These are phyloP conservation scores for Brevimyrus niger DNA, from an alignment of 2,113 vertebrate species.

Conservation along the genomic window DNA sequence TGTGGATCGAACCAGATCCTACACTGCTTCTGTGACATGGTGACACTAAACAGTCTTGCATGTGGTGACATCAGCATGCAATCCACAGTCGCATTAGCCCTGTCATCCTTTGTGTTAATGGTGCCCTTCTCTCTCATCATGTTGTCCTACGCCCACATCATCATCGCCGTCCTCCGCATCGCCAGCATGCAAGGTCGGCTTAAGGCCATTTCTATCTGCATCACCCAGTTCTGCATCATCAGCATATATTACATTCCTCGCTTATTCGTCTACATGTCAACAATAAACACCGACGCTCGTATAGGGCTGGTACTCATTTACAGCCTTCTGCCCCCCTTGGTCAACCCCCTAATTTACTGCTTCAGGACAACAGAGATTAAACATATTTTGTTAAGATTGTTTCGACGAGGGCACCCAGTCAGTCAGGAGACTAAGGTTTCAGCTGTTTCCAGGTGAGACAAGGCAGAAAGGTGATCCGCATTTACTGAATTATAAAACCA, in stretches of 20 bases:
- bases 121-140: constrained; percentile 38
- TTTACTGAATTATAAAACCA: not conserved
- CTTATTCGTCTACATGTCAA: constrained; percentile 31
- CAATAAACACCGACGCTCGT: constrained; percentile 20
- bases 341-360: constrained; percentile 41
- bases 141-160: constrained; percentile 36
- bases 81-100: not conserved
- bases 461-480: not conserved
- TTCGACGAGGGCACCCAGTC: not conserved
- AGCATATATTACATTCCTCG: constrained; percentile 34
- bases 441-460: not conserved
- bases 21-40: constrained; percentile 33
- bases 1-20: constrained; percentile 36
- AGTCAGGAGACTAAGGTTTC: not conserved
- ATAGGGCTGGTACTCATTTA: constrained; percentile 36
- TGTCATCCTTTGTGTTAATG: constrained; percentile 37
- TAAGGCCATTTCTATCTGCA: constrained; percentile 42
- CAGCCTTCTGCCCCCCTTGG: constrained; percentile 40
- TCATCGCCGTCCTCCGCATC: constrained; percentile 35
- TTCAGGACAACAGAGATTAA: constrained; percentile 41
- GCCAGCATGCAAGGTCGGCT: constrained; percentile 30
- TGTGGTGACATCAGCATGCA: constrained; percentile 18
- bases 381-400: constrained; percentile 23
- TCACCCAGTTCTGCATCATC: constrained; percentile 39
- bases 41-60: constrained; percentile 19